Evolutionary conservation across 2,113 vertebrate species (phyloP), one percentile per base, ranked within the genome.

Genomic region (Cyprinus carpio): DNA sequence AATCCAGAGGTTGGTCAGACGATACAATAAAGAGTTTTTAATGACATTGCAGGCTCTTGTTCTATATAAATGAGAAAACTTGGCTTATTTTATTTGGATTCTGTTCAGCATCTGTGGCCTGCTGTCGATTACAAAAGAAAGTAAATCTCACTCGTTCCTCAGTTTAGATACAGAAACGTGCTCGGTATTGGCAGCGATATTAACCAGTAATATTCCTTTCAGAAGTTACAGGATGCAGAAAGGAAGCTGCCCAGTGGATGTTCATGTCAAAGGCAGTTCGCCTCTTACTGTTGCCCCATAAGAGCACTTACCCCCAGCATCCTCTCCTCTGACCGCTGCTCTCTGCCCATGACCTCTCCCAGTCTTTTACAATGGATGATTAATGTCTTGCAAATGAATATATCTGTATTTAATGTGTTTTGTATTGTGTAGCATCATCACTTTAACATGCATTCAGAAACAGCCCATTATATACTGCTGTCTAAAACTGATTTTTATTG

Each of bases 261-360:
- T 54, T 54, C n/a, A 18, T 51, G n/a, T 75, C n/a, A 29, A n/a
- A 27, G 72, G 23, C 43, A 10, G n/a, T 75, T 43, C 2, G 23
- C 69, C 11, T 72, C 4, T 67, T 31, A 25, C 7, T 4, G 71
- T 75, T 67, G 23, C n/a, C 71, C 23, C n/a, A 49, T 75, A 49
- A 27, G 72, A 75, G 43, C 51, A 77, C 54, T 56, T 77, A 29
- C 34, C 49, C 11, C 75, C 51, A 29, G 8, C 12, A 15, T 77
- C 51, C 54, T 77, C 51, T 77, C 65, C 23, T 4, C 67, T 56
- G 46, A 82, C 31, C 15, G 11, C 51, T 43, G 51, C 37, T 54
- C 51, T 43, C 34, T 74, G 49, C 71, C 51, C 81, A 29, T 69
- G 84, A 20, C 29, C 75, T 20, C 31, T 85, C 64, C 76, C 10